Evolutionary conservation across 2,888 invertebrate genomes (phyloP).

Genomic region (Bombylius discolor): DNA sequence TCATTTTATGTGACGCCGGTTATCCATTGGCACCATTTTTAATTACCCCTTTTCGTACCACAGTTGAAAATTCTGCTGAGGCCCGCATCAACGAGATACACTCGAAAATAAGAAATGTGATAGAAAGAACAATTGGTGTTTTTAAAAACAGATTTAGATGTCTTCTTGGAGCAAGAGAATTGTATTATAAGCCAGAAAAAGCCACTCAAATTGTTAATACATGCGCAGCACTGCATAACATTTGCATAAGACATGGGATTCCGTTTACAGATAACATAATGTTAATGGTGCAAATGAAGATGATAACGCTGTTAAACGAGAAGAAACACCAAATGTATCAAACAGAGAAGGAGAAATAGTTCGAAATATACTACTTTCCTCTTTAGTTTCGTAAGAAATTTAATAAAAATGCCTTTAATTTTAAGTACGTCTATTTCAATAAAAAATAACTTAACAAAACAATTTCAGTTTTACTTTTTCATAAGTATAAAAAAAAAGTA

Average conservation of each 20-base stretch:
- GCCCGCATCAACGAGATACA: not conserved
- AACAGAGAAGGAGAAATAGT: too few relatives aligned
- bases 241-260: not conserved
- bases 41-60: not conserved
- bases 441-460: too few relatives aligned
- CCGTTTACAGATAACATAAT: too few relatives aligned
- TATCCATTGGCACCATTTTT: not conserved
- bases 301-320: too few relatives aligned
- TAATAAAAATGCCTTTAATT: too few relatives aligned
- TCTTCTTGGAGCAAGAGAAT: not conserved
- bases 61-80: not conserved
- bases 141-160: not conserved
- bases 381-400: too few relatives aligned
- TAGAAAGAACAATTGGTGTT: not conserved
- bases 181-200: conserved; percentile 1
- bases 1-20: not conserved
- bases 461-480: too few relatives aligned
- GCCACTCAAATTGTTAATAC: conserved; percentile 5
- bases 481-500: too few relatives aligned
- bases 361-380: too few relatives aligned
- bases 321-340: too few relatives aligned
- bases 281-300: too few relatives aligned
- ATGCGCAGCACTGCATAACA: conserved; percentile 3
- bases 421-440: too few relatives aligned
- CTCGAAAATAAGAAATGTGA: not conserved